Percentiles rank a stretch among this genome's conserved stretches.
Conservation (phyloP, 2,113 vertebrate species). For the Mellivora capensis region DNA sequence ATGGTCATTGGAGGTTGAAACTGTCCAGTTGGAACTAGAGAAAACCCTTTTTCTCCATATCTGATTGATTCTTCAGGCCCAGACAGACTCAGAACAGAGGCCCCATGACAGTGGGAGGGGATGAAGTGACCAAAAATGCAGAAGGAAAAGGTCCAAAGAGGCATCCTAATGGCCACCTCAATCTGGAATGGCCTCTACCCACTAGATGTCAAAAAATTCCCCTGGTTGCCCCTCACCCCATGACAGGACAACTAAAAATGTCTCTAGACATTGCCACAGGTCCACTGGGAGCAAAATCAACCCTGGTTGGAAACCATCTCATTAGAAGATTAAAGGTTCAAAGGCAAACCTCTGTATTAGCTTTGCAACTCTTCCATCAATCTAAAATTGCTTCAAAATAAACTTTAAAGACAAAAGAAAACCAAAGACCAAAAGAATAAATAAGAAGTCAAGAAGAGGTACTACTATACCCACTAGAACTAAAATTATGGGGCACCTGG, state of each 20-base stretch:
- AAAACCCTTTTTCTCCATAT: background rate
- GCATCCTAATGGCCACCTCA: no score
- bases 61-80: background rate
- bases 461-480: background rate
- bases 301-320: background rate
- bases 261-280: background rate
- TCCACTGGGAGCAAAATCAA: background rate
- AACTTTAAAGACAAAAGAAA: background rate
- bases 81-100: background rate
- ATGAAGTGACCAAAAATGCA: background rate
- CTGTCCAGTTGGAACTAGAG: background rate
- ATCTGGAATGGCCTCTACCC: background rate
- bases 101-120: background rate
- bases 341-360: background rate
- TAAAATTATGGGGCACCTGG: background rate
- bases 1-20: background rate
- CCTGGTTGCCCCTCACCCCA: background rate
- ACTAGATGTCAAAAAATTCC: background rate
- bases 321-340: background rate
- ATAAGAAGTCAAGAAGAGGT: background rate
- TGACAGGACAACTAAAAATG: background rate
- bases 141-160: background rate
- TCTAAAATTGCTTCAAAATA: background rate
- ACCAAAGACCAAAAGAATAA: background rate
- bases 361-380: background rate